Conservation (phyloP, 1,140 invertebrate species). For the Lordiphosa stackelbergi region DNA sequence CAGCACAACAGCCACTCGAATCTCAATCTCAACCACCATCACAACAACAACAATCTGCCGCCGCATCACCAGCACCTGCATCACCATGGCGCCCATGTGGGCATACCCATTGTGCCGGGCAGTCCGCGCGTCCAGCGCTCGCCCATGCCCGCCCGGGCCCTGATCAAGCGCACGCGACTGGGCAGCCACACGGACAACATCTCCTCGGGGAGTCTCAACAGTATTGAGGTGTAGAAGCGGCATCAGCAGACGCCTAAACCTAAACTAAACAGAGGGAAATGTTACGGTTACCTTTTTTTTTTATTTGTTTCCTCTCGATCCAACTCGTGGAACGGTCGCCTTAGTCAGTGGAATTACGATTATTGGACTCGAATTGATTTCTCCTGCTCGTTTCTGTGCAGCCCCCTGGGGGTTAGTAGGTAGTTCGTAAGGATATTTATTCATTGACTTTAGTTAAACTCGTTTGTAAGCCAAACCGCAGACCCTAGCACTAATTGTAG, state of each 20-base stretch:
- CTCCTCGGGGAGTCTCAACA: slow-evolving; percentile 76
- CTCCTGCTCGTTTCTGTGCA: no score
- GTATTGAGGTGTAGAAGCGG: slow-evolving; percentile 69
- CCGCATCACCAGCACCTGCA: slow-evolving; percentile 44
- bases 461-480: background rate
- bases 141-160: slow-evolving; percentile 67
- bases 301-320: background rate
- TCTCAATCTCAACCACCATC: slow-evolving; percentile 42
- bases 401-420: no score
- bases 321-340: background rate
- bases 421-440: no score
- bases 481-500: no score
- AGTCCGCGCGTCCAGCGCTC: slow-evolving; percentile 74
- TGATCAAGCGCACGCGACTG: slow-evolving; percentile 69
- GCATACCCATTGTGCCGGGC: slow-evolving; percentile 72
- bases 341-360: slow-evolving; percentile 4
- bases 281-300: slow-evolving; percentile 3
- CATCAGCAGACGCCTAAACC: slow-evolving; percentile 4
- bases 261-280: background rate
- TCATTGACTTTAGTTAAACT: background rate
- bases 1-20: slow-evolving; percentile 63
- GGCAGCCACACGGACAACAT: slow-evolving; percentile 77
- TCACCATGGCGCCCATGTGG: slow-evolving; percentile 41
- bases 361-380: slow-evolving; percentile 10
- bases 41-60: slow-evolving; percentile 51